Conservation (phyloP, 2,113 vertebrate species). For the Microtus ochrogaster region DNA sequence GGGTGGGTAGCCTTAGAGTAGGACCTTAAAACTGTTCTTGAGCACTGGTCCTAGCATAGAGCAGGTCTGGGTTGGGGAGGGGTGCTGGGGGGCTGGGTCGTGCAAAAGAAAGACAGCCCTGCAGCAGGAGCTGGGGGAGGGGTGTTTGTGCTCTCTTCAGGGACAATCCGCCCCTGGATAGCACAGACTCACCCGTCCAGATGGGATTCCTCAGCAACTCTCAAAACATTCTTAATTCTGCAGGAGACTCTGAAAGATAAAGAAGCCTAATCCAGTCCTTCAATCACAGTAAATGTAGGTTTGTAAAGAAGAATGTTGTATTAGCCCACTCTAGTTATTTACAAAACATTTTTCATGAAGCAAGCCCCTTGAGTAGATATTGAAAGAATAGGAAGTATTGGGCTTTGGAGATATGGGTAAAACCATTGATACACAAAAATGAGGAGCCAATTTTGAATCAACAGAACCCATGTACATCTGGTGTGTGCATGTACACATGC, state of each 20-base stretch:
- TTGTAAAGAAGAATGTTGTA: neutral
- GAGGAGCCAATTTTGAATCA: neutral
- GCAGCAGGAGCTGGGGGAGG: no score
- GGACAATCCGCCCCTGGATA: no score
- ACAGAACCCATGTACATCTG: neutral
- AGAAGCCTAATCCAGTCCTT: neutral
- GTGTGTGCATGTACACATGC: no score
- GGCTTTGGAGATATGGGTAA: neutral
- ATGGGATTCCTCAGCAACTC: no score
- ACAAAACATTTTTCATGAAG: neutral
- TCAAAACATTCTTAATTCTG: neutral
- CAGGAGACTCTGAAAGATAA: neutral
- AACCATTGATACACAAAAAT: neutral
- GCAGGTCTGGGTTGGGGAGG: no score
- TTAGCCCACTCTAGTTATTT: neutral
- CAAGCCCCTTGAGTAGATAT: neutral
- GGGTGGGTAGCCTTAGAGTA: no score
- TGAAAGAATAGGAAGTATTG: neutral
- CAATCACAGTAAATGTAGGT: neutral
- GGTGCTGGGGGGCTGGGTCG: no score
- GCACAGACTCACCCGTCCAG: no score
- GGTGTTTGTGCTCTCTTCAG: no score
- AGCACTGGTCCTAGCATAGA: no score
- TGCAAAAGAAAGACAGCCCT: no score
- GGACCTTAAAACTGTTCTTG: no score